Conservation (phyloP, 2,797 vertebrate genomes). For the Gymnodraco acuticeps region DNA sequence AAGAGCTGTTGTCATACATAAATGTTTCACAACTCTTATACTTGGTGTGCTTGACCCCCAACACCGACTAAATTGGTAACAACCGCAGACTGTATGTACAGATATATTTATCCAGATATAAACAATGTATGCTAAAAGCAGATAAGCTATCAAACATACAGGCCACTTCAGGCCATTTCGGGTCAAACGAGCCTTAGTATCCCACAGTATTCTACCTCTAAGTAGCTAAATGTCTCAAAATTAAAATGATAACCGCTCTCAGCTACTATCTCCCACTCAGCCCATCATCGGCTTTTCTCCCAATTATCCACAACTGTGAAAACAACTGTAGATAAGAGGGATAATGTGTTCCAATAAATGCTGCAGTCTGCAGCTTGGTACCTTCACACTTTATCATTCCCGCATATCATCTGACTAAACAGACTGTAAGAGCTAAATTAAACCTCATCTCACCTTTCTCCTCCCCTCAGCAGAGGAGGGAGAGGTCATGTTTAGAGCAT, state of each 20-base stretch:
- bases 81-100: not conserved
- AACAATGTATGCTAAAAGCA: not conserved
- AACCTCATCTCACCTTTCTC: constrained; percentile 82
- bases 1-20: constrained; percentile 1
- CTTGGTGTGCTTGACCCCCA: constrained; percentile 6
- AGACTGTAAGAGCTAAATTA: constrained; percentile 78
- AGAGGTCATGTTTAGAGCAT: constrained; percentile 81
- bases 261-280: constrained; percentile 6
- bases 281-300: constrained; percentile 25
- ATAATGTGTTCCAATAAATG: constrained; percentile 60
- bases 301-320: constrained; percentile 22
- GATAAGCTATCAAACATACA: constrained; percentile 16
- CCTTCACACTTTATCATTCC: constrained; percentile 76
- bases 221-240: constrained; percentile 1
- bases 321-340: constrained; percentile 38
- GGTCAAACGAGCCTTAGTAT: constrained; percentile 9
- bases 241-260: constrained; percentile 5
- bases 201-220: not conserved
- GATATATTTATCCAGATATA: no score
- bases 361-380: constrained; percentile 66
- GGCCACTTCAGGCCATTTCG: not conserved
- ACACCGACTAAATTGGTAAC: constrained; percentile 42
- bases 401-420: constrained; percentile 77
- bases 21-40: constrained; percentile 23
- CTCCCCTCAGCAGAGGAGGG: constrained; percentile 70